Base-by-base conservation (phyloP, 92 coral and sea anemone genomes). In the Anthopleura xanthogrammica region DNA sequence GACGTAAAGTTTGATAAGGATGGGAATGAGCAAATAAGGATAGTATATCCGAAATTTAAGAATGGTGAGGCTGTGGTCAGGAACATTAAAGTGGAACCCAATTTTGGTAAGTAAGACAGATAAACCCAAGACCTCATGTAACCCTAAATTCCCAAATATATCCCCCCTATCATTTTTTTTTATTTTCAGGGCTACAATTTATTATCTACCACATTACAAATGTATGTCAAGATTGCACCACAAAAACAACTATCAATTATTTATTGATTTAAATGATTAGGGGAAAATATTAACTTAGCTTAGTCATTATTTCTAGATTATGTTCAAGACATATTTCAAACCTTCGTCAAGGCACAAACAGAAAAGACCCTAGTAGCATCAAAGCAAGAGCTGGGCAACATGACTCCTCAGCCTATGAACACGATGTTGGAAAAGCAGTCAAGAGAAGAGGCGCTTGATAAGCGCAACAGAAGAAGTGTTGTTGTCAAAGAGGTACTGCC, bases 401-500 rank as follows among this genome's bases (percentile, higher is more conserved):
- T 78, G 81, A 11, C 9, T 1, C 81, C 81, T 2, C 14, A 46
- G 3, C 70, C 81, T 0, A 78, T 78, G 81, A 78, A 78, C 29
- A 55, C 71, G 8, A 78, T 78, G 81, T 36, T 78, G 11, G 50
- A 78, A 11, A 78, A 78, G 22, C 42, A 78, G 20, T 5, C 42
- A 6, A 55, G 43, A 22, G 16, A 52, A 1, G 43, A 13, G 7
- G 81, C 81, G 7, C 0, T 78, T 0, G 4, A 22, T 19, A 54
- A 54, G 17, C 3, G 40, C 0, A 78, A 23, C 2, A 74, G 58
- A 64, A 83, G 80, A 74, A 79, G 62, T 72, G 88, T 82, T 76
- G 79, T 68, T 22, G 88, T 80, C n/a, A 39, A 66, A 76, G 86
- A 91, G 79, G 94, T 87, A 41, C 93, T 90, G 72, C 83, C 88